phyloP scores from a whole-genome alignment of 2,113 vertebrate species.

The Hypocryptadius cinnamomeus region DNA sequence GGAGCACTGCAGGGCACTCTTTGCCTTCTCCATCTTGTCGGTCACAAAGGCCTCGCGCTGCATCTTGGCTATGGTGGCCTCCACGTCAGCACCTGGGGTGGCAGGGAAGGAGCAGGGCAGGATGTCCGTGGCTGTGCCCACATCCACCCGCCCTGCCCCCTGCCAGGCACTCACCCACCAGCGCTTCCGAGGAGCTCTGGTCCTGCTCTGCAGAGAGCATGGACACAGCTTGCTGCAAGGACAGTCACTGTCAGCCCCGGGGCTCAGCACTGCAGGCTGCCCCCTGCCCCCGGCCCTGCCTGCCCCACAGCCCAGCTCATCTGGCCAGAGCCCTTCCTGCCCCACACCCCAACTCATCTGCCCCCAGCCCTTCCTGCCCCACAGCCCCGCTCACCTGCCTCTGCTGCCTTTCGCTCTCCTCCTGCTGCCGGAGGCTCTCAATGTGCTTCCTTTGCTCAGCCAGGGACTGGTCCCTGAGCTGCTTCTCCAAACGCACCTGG shows the following conservation, averaged over 20 bases:
- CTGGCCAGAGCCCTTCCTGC: too few species aligned
- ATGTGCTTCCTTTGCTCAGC: background rate
- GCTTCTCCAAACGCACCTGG: background rate
- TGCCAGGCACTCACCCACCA: background rate
- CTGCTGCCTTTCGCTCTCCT: background rate
- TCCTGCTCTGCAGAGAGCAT: background rate
- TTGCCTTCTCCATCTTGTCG: background rate
- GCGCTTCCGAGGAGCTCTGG: rapidly evolving
- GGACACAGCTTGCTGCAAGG: background rate
- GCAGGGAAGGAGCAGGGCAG: background rate
- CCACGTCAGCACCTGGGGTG: rapidly evolving
- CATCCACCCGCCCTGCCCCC: rapidly evolving
- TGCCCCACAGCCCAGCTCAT: background rate
- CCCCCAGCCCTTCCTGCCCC: background rate
- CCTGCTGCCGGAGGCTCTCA: background rate
- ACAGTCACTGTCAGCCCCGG: background rate
- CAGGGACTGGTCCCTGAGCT: background rate
- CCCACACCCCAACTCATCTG: background rate
- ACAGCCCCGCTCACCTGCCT: background rate
- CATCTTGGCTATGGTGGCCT: background rate
- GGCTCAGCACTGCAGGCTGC: background rate
- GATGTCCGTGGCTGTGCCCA: rapidly evolving
- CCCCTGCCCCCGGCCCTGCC: background rate
- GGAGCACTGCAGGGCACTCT: background rate
- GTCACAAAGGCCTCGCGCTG: background rate